Base-by-base conservation (phyloP, 2,113 vertebrate species). In the Tenebrosternarchus preto region DNA sequence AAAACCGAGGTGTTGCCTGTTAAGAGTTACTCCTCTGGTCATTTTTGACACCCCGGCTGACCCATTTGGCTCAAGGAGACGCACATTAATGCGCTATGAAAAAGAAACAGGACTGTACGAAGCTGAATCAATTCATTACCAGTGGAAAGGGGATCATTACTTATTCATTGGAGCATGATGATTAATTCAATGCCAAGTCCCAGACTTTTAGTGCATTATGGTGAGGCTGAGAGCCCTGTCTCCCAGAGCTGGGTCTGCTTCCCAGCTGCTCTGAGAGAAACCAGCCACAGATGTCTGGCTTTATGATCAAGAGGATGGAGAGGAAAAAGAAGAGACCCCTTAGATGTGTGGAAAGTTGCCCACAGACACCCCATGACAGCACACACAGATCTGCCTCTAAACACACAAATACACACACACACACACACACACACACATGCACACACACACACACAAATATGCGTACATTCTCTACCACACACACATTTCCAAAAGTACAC, bases 211-310 rank as follows among this genome's bases (percentile, higher is more conserved):
- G 61, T 75, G 71, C 50, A 59, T 57, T 72, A 63, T 11, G 36
- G 55, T 68, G 81, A 73, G 60, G 8, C 60, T n/a, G 43, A 27
- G 74, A 53, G 39, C 53, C 78, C 70, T 73, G 20, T 22, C 71
- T 57, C 79, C 73, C 24, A 80, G 71, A 80, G 11, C 25, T 15
- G 36, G 59, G 75, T 88, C 88, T 89, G 87, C 82, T 82, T 91
- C 79, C 88, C 91, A 92, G 89, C 89, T 92, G 90, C 88, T 87
- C 71, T 85, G 85, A 77, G 85, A 89, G 70, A 90, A 91, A 93
- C 86, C 80, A 88, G 86, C 91, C 89, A 86, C 92, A 93, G 87
- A 93, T 92, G 92, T 92, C 90, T 92, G 91, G 91, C 91, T 79
- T 82, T 72, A 77, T 92, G 91, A 92, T 91, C 90, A 92, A 92